A percentile compares a stretch with the other conserved stretches of the same genome.
phyloP scores from a whole-genome alignment of 2,797 vertebrate genomes.

The Ctenopoma multispine region DNA sequence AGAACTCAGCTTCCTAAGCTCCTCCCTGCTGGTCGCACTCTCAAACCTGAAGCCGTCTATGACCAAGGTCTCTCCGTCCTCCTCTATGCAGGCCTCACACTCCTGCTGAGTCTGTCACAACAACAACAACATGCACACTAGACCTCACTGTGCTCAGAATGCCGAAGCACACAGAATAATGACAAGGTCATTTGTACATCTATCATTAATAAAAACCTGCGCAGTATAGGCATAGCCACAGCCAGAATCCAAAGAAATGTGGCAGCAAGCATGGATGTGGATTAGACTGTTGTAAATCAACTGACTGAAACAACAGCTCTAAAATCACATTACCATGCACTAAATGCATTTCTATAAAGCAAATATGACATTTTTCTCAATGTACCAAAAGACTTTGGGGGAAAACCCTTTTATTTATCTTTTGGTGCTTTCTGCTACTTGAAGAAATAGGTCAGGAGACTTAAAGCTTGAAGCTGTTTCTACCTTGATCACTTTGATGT shows the following conservation, averaged over 20 bases:
- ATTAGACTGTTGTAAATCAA: constrained; percentile 17
- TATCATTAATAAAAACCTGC: constrained; percentile 14
- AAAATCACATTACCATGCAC: constrained; percentile 14
- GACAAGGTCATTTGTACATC: constrained; percentile 40
- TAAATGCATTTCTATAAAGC: constrained; percentile 16
- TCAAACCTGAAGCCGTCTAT: constrained; percentile 75
- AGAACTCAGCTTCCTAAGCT: constrained; percentile 51
- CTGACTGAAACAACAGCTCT: constrained; percentile 14
- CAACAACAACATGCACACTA: constrained; percentile 46
- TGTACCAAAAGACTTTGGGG: neutral
- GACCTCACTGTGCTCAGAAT: constrained; percentile 10
- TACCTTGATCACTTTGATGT: constrained; percentile 25
- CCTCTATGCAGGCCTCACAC: constrained; percentile 37
- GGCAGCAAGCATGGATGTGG: neutral
- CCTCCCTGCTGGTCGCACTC: constrained; percentile 52
- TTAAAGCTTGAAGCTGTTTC: constrained; percentile 20
- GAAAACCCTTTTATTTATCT: constrained; percentile 4
- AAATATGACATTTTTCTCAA: constrained; percentile 19
- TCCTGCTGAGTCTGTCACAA: constrained; percentile 60
- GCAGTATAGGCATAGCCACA: constrained; percentile 3
- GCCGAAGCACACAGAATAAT: constrained; percentile 43
- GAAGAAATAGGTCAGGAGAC: constrained; percentile 15
- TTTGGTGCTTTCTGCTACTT: neutral
- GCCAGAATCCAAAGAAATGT: constrained; percentile 33
- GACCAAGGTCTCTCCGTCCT: constrained; percentile 64